Conservation (phyloP, 2,113 vertebrate species). For the Hucho hucho region DNA sequence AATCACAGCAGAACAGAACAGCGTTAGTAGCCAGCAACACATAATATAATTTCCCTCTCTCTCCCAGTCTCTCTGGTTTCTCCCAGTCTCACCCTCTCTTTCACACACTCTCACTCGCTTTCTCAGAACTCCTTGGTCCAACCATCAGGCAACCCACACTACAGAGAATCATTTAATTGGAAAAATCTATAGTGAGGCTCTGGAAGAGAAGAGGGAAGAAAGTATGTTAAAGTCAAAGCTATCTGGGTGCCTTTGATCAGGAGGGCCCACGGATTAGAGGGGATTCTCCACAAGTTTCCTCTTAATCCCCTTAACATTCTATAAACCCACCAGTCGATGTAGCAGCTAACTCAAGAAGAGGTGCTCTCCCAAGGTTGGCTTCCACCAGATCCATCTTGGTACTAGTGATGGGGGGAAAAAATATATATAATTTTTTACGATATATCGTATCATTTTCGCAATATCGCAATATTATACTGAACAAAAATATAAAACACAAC, state of each 20-base stretch:
- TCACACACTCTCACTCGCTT: not conserved
- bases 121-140: constrained; percentile 18
- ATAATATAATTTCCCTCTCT: constrained; percentile 42
- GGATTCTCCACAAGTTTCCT: constrained; percentile 59
- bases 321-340: constrained; percentile 48
- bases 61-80: constrained; percentile 32
- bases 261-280: constrained; percentile 61
- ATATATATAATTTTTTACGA: no score
- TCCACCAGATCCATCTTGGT: constrained; percentile 25
- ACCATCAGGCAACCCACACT: constrained; percentile 38
- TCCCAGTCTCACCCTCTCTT: constrained; percentile 8
- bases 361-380: constrained; percentile 51
- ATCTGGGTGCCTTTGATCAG: constrained; percentile 67
- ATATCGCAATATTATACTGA: no score
- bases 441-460: no score
- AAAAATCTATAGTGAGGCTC: constrained; percentile 37
- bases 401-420: not conserved
- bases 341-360: constrained; percentile 30
- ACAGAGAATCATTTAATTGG: constrained; percentile 45
- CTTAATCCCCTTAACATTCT: constrained; percentile 61
- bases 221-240: constrained; percentile 48
- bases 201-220: constrained; percentile 17
- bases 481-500: no score
- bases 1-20: constrained; percentile 3
- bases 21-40: constrained; percentile 6